Evolutionary conservation across 2,113 vertebrate genomes (phyloP).

Genomic region (Catagonus wagneri): DNA sequence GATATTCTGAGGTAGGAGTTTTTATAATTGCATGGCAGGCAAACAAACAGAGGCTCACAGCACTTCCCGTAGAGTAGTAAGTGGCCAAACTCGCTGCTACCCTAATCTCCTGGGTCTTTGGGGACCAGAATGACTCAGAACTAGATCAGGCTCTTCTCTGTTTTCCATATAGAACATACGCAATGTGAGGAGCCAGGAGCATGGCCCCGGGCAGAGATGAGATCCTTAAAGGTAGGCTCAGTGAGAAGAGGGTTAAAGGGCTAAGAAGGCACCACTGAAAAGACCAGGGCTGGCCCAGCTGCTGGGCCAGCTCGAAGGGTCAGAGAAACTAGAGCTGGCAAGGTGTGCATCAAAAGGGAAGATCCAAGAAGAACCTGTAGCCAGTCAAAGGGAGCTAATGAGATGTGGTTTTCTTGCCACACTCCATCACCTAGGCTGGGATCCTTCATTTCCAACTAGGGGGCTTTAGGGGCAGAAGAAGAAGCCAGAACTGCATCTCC

Average conservation of each 20-base stretch:
- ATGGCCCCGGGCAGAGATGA: neutral
- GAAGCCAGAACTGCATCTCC: neutral
- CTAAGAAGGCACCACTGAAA: neutral
- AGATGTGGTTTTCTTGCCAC: neutral
- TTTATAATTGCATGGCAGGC: neutral
- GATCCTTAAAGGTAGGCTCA: neutral
- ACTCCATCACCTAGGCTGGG: neutral
- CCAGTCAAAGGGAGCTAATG: neutral
- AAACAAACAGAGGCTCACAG: neutral
- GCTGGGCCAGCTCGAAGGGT: neutral
- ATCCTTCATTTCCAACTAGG: neutral
- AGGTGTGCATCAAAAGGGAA: neutral
- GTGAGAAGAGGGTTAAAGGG: neutral
- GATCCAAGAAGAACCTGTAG: neutral
- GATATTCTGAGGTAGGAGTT: neutral
- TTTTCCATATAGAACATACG: neutral
- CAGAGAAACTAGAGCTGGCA: neutral
- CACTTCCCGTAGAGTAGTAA: neutral
- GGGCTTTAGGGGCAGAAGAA: neutral
- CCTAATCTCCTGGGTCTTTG: neutral
- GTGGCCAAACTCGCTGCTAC: neutral
- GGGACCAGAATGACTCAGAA: neutral
- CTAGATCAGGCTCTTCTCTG: neutral
- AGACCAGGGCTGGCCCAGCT: neutral
- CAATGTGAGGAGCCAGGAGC: neutral